A percentile compares a stretch with the other conserved stretches of the same genome.
Evolutionary conservation across 1,140 invertebrate genomes (phyloP).

Genomic region (Tetramorium alpestre): DNA sequence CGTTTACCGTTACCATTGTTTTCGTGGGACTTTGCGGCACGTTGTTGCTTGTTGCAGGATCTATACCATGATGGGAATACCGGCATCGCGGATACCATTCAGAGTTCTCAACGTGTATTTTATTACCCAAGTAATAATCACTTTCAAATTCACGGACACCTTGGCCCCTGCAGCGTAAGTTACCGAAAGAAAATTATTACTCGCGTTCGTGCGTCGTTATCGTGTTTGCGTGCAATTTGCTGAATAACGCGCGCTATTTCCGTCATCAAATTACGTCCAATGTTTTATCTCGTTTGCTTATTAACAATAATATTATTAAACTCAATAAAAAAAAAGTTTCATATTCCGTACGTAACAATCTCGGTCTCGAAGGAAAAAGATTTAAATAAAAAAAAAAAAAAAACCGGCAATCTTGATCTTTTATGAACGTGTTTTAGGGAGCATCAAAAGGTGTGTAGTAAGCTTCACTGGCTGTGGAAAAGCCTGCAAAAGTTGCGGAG

Average conservation of each 20-base stretch:
- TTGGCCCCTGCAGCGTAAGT: slow-evolving; percentile 34
- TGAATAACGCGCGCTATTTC: background rate
- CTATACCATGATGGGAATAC: background rate
- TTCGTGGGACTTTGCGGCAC: background rate
- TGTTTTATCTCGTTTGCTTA: background rate
- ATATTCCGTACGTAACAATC: background rate
- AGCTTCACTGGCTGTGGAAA: slow-evolving; percentile 60
- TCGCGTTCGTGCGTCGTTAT: background rate
- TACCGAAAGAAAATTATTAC: background rate
- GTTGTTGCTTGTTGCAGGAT: slow-evolving; percentile 8
- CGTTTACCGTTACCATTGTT: background rate
- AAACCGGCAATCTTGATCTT: background rate
- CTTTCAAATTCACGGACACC: background rate
- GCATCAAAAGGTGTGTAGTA: background rate
- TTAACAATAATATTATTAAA: background rate
- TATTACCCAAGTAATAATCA: background rate
- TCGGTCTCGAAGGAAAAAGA: background rate
- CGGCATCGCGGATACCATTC: background rate
- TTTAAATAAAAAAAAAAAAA: background rate
- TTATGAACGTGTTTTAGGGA: slow-evolving; percentile 73
- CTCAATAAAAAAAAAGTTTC: background rate
- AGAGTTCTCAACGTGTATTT: background rate
- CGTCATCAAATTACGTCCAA: background rate
- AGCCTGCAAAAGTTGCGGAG: slow-evolving; percentile 75
- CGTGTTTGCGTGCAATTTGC: background rate